Conservation (phyloP, 2,888 invertebrate genomes). For the Clivina fossor region DNA sequence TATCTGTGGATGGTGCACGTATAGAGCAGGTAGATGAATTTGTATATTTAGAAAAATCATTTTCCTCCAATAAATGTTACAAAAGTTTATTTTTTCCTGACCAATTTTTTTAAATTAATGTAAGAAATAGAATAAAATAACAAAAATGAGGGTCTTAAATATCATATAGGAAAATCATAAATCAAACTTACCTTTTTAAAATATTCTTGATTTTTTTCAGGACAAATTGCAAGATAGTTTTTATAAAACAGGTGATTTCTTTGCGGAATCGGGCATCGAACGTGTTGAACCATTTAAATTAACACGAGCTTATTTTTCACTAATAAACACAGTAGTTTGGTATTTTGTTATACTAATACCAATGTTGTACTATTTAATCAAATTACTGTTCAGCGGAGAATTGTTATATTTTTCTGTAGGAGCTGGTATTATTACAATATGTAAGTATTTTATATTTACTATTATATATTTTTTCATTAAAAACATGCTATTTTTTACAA, state of each 20-base stretch:
- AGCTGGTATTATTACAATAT: constrained; percentile 68
- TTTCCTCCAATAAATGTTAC: no score
- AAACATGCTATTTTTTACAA: no score
- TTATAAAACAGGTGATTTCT: constrained; percentile 75
- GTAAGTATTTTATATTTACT: constrained; percentile 71
- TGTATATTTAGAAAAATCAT: no score
- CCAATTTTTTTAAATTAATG: no score
- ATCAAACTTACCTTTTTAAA: neutral
- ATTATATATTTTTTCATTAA: no score
- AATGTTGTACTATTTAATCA: constrained; percentile 69
- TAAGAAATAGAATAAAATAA: no score
- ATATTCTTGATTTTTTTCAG: constrained; percentile 50
- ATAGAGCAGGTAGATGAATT: no score
- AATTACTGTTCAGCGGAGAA: constrained; percentile 71
- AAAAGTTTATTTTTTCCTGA: no score
- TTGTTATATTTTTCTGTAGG: constrained; percentile 69
- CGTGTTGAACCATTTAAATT: constrained; percentile 62
- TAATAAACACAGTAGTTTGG: constrained; percentile 76
- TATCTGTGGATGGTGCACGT: no score
- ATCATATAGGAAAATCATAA: no score
- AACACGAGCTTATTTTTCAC: constrained; percentile 64
- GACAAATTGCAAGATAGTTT: constrained; percentile 76
- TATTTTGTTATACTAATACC: constrained; percentile 66
- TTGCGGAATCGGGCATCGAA: constrained; percentile 71
- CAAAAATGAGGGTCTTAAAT: no score